Base-by-base conservation (phyloP, 2,113 vertebrate genomes). In the Oreochromis niloticus region DNA sequence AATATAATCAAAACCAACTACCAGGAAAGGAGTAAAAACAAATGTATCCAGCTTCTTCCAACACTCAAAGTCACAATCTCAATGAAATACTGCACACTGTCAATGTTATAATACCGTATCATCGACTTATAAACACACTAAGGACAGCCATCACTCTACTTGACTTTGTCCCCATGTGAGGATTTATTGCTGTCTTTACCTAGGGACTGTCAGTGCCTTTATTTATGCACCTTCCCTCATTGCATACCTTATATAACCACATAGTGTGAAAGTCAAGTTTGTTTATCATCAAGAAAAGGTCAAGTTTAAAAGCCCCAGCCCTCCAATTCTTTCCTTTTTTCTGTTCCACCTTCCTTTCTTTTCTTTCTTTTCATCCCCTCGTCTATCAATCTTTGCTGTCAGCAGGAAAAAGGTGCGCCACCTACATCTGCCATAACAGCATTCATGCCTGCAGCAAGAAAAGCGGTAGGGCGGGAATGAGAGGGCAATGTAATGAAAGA, bases 231-330 rank as follows among this genome's bases (percentile, higher is more conserved):
- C 13, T 59, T 75, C 68, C 78, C 81, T 87, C 48, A 9, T 82
- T 81, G 75, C 48, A 87, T 81, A 57, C 19, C 81, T 87, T 80
- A 87, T 84, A 86, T 55, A 85, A 85, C 52, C 87, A 85, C 52
- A 57, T 79, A 90, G 27, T 84, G 57, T 50, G 66, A 87, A 80
- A 78, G 71, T 78, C 16, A 30, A 78, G 46, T 80, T 54, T 54
- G 41, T 84, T 86, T 54, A 86, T 85, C 41, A 81, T 66, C 2
- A 2, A 32, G 32, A 82, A 55, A 89, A 88, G 57, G 71, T 89
- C 80, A 85, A 30, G 39, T 87, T 88, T 59, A 84, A 84, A 86
- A 34, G 22, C 68, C 36, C 48, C 30, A 32, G 82, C 30, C 34
- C 78, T 39, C 59, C 16, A 43, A 34, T 82, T 43, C 41, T 32